Evolutionary conservation across 2,113 vertebrate genomes (phyloP), one percentile per base, ranked within the genome.

Genomic region (Illadopsis cleaveri): DNA sequence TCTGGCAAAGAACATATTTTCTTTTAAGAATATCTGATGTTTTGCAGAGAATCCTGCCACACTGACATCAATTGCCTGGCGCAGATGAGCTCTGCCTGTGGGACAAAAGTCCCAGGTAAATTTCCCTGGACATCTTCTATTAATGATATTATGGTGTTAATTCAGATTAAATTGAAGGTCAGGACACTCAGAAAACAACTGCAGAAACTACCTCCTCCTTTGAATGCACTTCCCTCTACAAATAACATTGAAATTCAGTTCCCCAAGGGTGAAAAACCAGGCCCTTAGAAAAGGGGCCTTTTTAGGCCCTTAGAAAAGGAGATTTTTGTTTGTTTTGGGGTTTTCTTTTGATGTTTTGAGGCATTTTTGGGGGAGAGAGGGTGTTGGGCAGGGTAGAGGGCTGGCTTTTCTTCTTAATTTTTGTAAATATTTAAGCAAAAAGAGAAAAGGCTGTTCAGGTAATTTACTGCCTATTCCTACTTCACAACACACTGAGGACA

Each of bases 281-380:
- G 16, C 42, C 42, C 10, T 11, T 45, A 45, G 44, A 45, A 45
- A 45, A 45, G 19, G 44, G 9, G 44, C 44, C 44, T 45, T 45
- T 45, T 45, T 47, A 23, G 23, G 10, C 15, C 12, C 15, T 25
- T 40, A 30, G 17, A 80, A 89, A 83, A 76, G 10, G 6, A 16
- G 3, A 2, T 42, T 31, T 56, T 33, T 21, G 4, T 3, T 23
- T 30, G 57, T 33, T 48, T 47, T 23, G 30, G 30, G 5, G 0
- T 12, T 66, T 56, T 42, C 5, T 48, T n/a, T 35, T 25, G 5
- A 31, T 66, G 31, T 31, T 57, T n/a, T 35, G 8, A 15, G 19
- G 18, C 1, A 2, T 11, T 66, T 75, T 38, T 30, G 9, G 11
- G 12, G 13, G 22, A 31, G 11, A 20, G 4, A 14, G 8, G 1